Conservation (phyloP, 2,797 vertebrate species). For the Esox masquinongy region DNA sequence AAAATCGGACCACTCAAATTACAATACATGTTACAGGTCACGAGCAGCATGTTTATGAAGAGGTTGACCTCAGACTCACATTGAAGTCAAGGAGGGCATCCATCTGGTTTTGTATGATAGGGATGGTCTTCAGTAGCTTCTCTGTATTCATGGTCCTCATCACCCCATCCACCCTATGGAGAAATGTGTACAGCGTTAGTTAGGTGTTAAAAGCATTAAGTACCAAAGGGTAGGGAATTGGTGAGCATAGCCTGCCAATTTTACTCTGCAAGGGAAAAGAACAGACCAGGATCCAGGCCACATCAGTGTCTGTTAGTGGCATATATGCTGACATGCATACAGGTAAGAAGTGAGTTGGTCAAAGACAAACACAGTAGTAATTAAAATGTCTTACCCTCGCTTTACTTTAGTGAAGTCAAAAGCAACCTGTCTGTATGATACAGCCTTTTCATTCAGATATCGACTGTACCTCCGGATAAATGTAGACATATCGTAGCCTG, state of each 20-base stretch:
- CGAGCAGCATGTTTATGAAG: slow-evolving; percentile 20
- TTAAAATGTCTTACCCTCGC: slow-evolving; percentile 85
- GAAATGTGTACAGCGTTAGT: slow-evolving; percentile 22
- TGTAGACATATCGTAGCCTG: slow-evolving; percentile 99
- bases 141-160: slow-evolving; percentile 99
- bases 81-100: slow-evolving; percentile 99
- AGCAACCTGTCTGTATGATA: slow-evolving; percentile 98
- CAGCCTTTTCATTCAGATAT: slow-evolving; percentile 98
- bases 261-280: background rate
- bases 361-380: background rate
- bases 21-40: slow-evolving; percentile 5
- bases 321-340: background rate
- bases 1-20: slow-evolving; percentile 7
- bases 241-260: background rate
- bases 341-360: slow-evolving; percentile 8
- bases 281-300: no score
- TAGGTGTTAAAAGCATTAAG: slow-evolving; percentile 22
- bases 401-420: slow-evolving; percentile 99
- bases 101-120: slow-evolving; percentile 99
- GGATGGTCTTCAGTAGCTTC: slow-evolving; percentile 98
- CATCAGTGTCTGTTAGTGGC: no score
- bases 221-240: background rate
- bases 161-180: slow-evolving; percentile 90
- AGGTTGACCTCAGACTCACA: slow-evolving; percentile 79
- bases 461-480: slow-evolving; percentile 98